These are phyloP conservation scores for Psammodynastes pulverulentus DNA, from an alignment of 2,113 vertebrate genomes.

Conservation along the genomic window DNA sequence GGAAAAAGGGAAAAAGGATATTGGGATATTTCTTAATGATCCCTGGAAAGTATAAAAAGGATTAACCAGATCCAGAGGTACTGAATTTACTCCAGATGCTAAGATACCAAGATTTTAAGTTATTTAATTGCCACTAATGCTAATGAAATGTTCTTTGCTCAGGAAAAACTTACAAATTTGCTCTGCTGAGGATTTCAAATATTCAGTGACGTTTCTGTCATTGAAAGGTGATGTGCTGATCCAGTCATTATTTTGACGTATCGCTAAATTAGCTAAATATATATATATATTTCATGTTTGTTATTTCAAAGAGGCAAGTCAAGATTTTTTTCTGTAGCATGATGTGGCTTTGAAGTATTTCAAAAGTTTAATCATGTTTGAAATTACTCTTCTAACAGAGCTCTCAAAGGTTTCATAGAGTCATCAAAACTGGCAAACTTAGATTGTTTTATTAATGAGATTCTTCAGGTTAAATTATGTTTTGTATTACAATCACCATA, in stretches of 20 bases:
- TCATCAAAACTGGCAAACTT: conserved; percentile 39
- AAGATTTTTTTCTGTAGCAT: not conserved
- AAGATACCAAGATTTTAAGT: not conserved
- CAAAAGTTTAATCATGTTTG: conserved; percentile 27
- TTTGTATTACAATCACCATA: conserved; percentile 40
- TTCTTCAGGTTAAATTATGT: conserved; percentile 55
- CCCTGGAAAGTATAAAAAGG: not conserved
- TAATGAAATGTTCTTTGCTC: not conserved
- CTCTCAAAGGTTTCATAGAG: conserved; percentile 23
- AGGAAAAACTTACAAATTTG: conserved; percentile 11
- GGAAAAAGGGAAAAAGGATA: not conserved
- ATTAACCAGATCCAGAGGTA: not conserved
- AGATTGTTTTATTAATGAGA: conserved; percentile 51
- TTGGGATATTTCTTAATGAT: not conserved
- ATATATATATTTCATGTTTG: conserved; percentile 8
- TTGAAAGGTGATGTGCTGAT: not conserved
- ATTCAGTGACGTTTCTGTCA: conserved; percentile 2
- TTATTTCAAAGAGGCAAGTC: not conserved
- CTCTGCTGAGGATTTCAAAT: conserved; percentile 15
- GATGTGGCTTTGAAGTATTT: not conserved
- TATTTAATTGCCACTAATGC: not conserved
- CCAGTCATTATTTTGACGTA: not conserved
- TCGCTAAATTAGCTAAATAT: not conserved
- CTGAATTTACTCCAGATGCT: not conserved
- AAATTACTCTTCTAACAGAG: conserved; percentile 44